These are phyloP conservation scores for Ceratina calcarata DNA, from an alignment of 1,140 invertebrate species.

Conservation along the genomic window DNA sequence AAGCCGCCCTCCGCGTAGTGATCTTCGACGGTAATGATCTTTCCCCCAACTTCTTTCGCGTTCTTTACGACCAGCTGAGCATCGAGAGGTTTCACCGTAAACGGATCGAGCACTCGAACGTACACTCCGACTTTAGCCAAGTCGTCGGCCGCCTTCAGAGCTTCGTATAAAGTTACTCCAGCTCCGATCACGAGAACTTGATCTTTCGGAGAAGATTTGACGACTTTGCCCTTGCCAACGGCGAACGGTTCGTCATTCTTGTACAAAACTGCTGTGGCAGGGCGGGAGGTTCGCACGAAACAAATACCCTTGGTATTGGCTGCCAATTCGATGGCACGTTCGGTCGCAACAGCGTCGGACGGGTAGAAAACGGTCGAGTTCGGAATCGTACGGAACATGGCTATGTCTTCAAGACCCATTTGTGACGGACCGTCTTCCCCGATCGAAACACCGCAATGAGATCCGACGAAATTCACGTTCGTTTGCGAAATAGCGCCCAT, in stretches of 20 bases:
- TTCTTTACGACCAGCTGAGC: slow-evolving; percentile 87
- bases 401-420: slow-evolving; percentile 99
- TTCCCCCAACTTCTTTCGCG: slow-evolving; percentile 90
- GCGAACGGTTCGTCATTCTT: slow-evolving; percentile 91
- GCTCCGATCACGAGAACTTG: slow-evolving; percentile 93
- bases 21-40: slow-evolving; percentile 96
- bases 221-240: slow-evolving; percentile 90
- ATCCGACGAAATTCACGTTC: slow-evolving; percentile 97
- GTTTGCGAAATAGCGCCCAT: slow-evolving; percentile 99
- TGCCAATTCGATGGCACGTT: slow-evolving; percentile 96
- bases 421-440: slow-evolving; percentile 99
- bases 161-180: slow-evolving; percentile 96
- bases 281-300: slow-evolving; percentile 97
- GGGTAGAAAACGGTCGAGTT: slow-evolving; percentile 98
- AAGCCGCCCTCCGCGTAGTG: slow-evolving; percentile 98
- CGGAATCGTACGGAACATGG: slow-evolving; percentile 96
- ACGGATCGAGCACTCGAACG: slow-evolving; percentile 93
- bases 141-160: slow-evolving; percentile 90
- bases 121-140: slow-evolving; percentile 86
- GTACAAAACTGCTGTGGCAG: slow-evolving; percentile 94
- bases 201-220: slow-evolving; percentile 88
- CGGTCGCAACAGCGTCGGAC: slow-evolving; percentile 95
- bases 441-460: slow-evolving; percentile 97
- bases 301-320: slow-evolving; percentile 97
- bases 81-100: slow-evolving; percentile 98